Evolutionary conservation across 1,140 invertebrate genomes (phyloP).

Genomic region (Caenorhabditis tropicalis): DNA sequence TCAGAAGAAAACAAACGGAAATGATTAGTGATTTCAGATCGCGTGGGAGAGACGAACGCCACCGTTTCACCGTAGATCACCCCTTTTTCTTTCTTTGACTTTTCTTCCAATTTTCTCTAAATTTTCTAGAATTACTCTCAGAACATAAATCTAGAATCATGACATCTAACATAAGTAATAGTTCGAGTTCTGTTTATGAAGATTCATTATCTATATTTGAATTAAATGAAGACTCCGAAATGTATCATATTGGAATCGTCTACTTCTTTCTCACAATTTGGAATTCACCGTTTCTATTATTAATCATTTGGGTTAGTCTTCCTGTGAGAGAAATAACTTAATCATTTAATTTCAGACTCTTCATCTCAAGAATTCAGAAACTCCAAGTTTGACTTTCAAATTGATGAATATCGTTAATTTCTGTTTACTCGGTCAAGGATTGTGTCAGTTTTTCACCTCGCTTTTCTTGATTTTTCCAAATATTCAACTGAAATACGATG

Average conservation of each 20-base stretch:
- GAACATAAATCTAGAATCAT: no score
- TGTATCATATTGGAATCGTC: neutral
- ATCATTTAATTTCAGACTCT: neutral
- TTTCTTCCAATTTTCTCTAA: no score
- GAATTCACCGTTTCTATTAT: neutral
- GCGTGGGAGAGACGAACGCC: no score
- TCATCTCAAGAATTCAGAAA: neutral
- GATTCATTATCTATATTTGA: neutral
- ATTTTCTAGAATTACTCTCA: no score
- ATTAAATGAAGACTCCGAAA: neutral
- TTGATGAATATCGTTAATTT: slow-evolving; percentile 5
- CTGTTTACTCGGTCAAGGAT: slow-evolving; percentile 1
- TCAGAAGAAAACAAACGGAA: no score
- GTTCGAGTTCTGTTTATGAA: no score
- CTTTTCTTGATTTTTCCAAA: neutral
- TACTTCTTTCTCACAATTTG: neutral
- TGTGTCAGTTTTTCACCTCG: neutral
- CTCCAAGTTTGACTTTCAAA: neutral
- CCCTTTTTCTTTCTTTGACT: no score
- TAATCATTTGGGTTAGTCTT: no score
- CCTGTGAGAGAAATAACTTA: neutral
- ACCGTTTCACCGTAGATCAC: no score
- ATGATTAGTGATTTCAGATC: no score
- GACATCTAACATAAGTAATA: no score
- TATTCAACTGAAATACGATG: neutral